Conservation (phyloP, 2,113 vertebrate species). For the Hemiprocne comata region DNA sequence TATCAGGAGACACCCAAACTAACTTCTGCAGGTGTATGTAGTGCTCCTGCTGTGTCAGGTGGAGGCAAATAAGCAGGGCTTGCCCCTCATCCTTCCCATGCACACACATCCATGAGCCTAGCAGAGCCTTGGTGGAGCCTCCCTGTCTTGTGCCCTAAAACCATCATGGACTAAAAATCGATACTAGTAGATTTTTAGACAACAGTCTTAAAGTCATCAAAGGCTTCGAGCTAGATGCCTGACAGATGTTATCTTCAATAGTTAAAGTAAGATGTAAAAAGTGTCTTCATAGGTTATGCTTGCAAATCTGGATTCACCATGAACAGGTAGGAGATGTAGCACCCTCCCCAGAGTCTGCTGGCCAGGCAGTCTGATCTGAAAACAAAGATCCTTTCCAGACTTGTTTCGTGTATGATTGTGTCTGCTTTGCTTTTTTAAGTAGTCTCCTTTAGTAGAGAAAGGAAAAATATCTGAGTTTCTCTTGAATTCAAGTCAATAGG, state of each 20-base stretch:
- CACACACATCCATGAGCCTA: rapidly evolving
- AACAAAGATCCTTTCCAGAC: neutral
- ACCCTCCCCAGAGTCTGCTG: neutral
- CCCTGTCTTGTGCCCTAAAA: neutral
- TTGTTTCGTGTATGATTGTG: neutral
- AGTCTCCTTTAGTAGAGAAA: neutral
- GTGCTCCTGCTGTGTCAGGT: neutral
- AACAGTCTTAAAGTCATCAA: neutral
- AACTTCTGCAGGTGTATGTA: neutral
- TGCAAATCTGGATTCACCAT: neutral
- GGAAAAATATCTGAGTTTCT: neutral
- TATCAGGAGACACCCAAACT: neutral
- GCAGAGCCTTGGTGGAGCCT: neutral
- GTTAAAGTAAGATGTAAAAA: neutral
- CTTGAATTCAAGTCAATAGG: neutral
- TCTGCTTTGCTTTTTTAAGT: neutral
- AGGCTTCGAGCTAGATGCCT: neutral
- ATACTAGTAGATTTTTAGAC: neutral
- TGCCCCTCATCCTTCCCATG: neutral
- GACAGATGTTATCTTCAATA: neutral
- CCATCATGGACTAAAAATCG: neutral
- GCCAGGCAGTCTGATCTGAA: neutral
- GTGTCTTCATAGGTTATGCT: neutral
- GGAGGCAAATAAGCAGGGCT: neutral
- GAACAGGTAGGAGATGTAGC: neutral